These are phyloP conservation scores for Eupithecia tripunctaria DNA, from an alignment of 2,888 invertebrate genomes.

Conservation along the genomic window DNA sequence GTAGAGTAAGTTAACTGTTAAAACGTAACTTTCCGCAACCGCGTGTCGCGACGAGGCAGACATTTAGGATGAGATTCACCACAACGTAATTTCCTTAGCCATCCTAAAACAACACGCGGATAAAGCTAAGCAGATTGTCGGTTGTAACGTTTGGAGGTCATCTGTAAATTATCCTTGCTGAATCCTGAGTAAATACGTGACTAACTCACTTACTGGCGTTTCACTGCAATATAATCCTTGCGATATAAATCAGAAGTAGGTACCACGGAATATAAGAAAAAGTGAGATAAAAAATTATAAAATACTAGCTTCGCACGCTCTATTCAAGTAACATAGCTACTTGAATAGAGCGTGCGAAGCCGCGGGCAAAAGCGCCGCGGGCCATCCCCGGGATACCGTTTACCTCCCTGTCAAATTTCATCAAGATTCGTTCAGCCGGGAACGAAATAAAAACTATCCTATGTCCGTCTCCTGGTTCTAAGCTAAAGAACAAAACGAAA, in stretches of 20 bases:
- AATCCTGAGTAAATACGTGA: constrained; percentile 22
- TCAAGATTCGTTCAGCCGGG: no score
- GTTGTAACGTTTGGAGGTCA: constrained; percentile 30
- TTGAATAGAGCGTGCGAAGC: no score
- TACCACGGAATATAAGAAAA: background rate
- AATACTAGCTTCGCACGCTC: no score
- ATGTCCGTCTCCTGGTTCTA: no score
- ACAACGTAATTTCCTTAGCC: constrained; percentile 44
- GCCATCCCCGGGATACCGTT: no score
- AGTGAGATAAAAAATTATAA: no score
- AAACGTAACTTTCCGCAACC: background rate
- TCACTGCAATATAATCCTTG: background rate
- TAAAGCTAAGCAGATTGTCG: constrained; percentile 35
- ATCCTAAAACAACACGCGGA: constrained; percentile 50
- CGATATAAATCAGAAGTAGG: background rate
- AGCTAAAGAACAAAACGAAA: no score
- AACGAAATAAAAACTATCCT: no score
- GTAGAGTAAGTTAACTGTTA: constrained; percentile 1
- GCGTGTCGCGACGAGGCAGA: constrained; percentile 47
- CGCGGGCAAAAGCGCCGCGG: no score
- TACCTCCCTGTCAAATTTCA: no score
- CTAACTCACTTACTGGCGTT: background rate
- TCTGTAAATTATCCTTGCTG: constrained; percentile 19
- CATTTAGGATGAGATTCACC: constrained; percentile 51
- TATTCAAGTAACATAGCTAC: no score